These are phyloP conservation scores for Drosophila saltans DNA, from an alignment of 1,140 invertebrate genomes.

Conservation along the genomic window DNA sequence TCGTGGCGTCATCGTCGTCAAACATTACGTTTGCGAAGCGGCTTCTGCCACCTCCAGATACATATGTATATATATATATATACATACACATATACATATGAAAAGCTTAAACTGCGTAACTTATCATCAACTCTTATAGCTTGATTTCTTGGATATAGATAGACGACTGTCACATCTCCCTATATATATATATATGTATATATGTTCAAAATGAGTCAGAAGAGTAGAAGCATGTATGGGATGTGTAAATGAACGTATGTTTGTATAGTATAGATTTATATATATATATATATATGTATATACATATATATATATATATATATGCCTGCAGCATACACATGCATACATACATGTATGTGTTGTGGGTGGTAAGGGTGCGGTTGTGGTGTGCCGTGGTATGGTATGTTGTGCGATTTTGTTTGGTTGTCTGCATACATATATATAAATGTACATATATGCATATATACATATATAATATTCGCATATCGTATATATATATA, in stretches of 20 bases:
- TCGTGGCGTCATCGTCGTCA: conserved; percentile 30
- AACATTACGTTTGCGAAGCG: conserved; percentile 45
- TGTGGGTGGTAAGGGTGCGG: conserved; percentile 15
- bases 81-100: conserved; percentile 43
- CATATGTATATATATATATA: conserved; percentile 35
- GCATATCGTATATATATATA: conserved; percentile 19
- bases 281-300: conserved; percentile 39
- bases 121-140: conserved; percentile 77
- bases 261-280: conserved; percentile 17
- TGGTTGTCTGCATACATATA: conserved; percentile 43
- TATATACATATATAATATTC: conserved; percentile 21
- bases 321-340: conserved; percentile 43
- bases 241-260: conserved; percentile 13
- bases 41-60: conserved; percentile 33
- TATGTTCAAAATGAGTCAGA: conserved; percentile 64
- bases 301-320: conserved; percentile 28
- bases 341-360: conserved; percentile 35
- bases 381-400: conserved; percentile 41
- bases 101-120: conserved; percentile 69
- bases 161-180: conserved; percentile 32
- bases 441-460: conserved; percentile 4
- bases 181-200: conserved; percentile 50
- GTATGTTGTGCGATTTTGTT: conserved; percentile 49
- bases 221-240: conserved; percentile 59
- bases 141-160: conserved; percentile 55